Percentiles rank a stretch among this genome's conserved stretches.
phyloP scores from a whole-genome alignment of 2,888 invertebrate genomes.

The Chironomus tentans region DNA sequence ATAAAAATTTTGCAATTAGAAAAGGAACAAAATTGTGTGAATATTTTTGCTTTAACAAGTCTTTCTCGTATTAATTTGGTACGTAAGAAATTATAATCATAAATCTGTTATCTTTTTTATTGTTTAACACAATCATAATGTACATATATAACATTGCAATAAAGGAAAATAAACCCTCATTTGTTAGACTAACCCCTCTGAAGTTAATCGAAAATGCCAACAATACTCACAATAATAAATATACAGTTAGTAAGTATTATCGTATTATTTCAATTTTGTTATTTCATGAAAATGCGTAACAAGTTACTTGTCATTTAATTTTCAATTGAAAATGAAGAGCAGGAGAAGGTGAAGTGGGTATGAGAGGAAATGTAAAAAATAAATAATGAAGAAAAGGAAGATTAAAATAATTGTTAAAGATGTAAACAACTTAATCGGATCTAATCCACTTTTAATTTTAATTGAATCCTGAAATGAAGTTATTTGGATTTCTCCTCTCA shows the following conservation, averaged over 20 bases:
- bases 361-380: not conserved
- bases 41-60: not conserved
- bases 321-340: slow-evolving; percentile 10
- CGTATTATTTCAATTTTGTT: not conserved
- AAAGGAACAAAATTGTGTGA: not conserved
- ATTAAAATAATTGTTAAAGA: slow-evolving; percentile 24
- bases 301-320: slow-evolving; percentile 10
- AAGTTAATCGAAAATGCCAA: slow-evolving; percentile 22
- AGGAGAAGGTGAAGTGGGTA: not conserved
- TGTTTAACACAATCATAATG: slow-evolving; percentile 8
- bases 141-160: slow-evolving; percentile 14
- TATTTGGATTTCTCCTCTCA: not conserved
- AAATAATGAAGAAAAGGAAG: not conserved
- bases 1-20: not conserved
- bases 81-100: not conserved
- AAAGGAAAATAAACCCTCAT: slow-evolving; percentile 13
- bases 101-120: not conserved
- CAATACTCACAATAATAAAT: slow-evolving; percentile 10
- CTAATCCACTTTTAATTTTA: slow-evolving; percentile 24
- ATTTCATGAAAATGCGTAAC: not conserved
- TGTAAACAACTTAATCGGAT: slow-evolving; percentile 25
- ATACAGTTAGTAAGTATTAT: not conserved
- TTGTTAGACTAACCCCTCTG: slow-evolving; percentile 4
- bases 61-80: too few species aligned
- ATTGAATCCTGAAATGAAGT: slow-evolving; percentile 12